Evolutionary conservation across 2,113 vertebrate species (phyloP).

Genomic region (Chaenogobius annularis): DNA sequence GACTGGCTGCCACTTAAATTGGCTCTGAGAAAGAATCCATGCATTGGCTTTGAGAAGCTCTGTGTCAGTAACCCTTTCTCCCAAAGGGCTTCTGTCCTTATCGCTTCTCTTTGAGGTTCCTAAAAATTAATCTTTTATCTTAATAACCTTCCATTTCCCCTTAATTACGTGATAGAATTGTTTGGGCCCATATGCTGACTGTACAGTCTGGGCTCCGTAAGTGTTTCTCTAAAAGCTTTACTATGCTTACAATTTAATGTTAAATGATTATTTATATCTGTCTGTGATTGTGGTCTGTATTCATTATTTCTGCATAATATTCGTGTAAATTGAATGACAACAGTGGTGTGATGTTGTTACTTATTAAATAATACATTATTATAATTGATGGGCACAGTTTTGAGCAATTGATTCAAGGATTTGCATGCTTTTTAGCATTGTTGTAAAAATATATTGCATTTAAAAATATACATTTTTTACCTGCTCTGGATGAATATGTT

Average conservation of each 20-base stretch:
- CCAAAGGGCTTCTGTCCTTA: constrained; percentile 31
- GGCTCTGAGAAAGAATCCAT: constrained; percentile 61
- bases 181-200: constrained; percentile 3
- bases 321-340: not conserved
- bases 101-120: constrained; percentile 31
- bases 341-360: no score
- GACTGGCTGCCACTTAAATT: constrained; percentile 72
- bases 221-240: not conserved
- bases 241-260: not conserved
- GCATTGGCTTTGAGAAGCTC: constrained; percentile 54
- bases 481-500: not conserved
- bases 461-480: not conserved
- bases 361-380: no score
- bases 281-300: not conserved
- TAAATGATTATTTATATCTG: not conserved
- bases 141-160: constrained; percentile 28
- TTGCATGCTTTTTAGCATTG: not conserved
- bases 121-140: no score
- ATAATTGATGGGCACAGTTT: not conserved
- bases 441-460: not conserved
- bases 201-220: not conserved
- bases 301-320: not conserved
- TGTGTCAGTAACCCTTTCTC: not conserved
- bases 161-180: not conserved
- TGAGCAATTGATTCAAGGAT: not conserved